Conservation (phyloP, 2,888 invertebrate genomes). For the Euphydryas editha region DNA sequence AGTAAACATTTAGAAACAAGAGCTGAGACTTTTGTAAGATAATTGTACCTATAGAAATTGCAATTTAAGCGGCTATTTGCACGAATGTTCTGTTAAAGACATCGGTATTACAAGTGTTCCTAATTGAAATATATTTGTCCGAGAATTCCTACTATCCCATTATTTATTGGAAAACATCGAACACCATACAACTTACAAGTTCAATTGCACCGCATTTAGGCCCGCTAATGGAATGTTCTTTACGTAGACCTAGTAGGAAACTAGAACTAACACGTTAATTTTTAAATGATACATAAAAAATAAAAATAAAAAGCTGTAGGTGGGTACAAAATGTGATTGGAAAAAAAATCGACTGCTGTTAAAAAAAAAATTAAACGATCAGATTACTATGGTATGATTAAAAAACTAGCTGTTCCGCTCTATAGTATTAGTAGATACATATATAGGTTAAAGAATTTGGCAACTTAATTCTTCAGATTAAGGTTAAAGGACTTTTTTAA, state of each 20-base stretch:
- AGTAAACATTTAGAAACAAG: conserved; percentile 4
- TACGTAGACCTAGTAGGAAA: conserved; percentile 21
- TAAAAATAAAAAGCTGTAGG: background rate
- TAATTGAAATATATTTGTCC: conserved; percentile 32
- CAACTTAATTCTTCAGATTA: too few species aligned
- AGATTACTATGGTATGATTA: too few species aligned
- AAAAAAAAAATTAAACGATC: too few species aligned
- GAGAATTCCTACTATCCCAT: conserved; percentile 34
- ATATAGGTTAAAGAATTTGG: too few species aligned
- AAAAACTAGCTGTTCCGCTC: too few species aligned
- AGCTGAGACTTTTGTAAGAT: background rate
- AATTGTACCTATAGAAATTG: conserved; percentile 16
- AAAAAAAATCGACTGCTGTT: too few species aligned
- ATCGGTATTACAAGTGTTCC: conserved; percentile 34
- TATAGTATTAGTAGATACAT: too few species aligned
- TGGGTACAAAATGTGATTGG: too few species aligned
- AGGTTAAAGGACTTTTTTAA: too few species aligned
- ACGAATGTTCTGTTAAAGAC: conserved; percentile 22
- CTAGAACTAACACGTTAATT: too few species aligned
- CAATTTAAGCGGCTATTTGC: conserved; percentile 17
- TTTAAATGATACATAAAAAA: too few species aligned
- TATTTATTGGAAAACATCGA: conserved; percentile 29
- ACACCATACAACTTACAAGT: conserved; percentile 20
- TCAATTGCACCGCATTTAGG: conserved; percentile 19
- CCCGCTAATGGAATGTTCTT: conserved; percentile 18